Conservation (phyloP, 2,888 invertebrate genomes). For the Nemotelus pantherinus region DNA sequence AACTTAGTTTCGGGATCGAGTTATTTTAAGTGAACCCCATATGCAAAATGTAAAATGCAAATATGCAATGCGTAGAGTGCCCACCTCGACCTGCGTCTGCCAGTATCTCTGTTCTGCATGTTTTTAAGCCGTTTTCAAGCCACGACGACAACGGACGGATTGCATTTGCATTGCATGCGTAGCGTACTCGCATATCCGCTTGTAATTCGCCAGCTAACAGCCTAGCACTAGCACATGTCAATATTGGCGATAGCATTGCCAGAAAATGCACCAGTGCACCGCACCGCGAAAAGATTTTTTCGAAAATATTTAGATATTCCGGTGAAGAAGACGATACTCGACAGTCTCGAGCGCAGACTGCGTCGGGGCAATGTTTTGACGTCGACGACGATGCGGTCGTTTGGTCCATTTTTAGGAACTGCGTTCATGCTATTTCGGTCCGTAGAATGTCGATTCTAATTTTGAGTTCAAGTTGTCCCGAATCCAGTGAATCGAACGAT, state of each 20-base stretch:
- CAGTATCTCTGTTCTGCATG: not conserved
- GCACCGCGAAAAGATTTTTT: slow-evolving; percentile 16
- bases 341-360: slow-evolving; percentile 23
- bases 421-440: slow-evolving; percentile 31
- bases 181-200: slow-evolving; percentile 31
- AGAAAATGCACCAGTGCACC: not conserved
- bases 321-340: no score
- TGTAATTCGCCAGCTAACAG: slow-evolving; percentile 7
- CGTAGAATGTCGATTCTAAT: slow-evolving; percentile 35
- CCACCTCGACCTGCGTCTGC: not conserved
- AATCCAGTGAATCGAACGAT: not conserved
- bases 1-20: slow-evolving; percentile 30
- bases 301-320: slow-evolving; percentile 5
- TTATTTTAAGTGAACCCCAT: slow-evolving; percentile 33
- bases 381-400: not conserved
- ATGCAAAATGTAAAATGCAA: slow-evolving; percentile 15
- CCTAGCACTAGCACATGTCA: slow-evolving; percentile 24
- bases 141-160: not conserved
- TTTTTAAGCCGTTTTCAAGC: no score
- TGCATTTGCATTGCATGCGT: slow-evolving; percentile 13
- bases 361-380: slow-evolving; percentile 42
- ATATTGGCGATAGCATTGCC: slow-evolving; percentile 8
- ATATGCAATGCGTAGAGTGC: slow-evolving; percentile 25
- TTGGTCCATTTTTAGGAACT: slow-evolving; percentile 41
- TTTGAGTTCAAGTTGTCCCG: slow-evolving; percentile 28